Conservation (phyloP, 2,888 invertebrate species). For the Eilema depressum region DNA sequence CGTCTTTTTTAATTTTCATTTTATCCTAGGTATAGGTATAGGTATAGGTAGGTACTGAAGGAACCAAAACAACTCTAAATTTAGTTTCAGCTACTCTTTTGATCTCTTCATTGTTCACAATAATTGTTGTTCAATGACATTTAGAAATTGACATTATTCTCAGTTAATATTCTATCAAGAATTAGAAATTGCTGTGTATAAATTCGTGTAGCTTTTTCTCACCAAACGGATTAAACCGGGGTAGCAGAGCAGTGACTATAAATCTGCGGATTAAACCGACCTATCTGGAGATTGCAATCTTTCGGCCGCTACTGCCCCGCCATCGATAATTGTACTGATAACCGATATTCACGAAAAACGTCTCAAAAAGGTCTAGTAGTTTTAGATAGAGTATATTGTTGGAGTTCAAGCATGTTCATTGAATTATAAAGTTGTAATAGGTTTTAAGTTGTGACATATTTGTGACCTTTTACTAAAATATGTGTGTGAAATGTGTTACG, state of each 20-base stretch:
- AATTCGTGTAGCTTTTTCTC: conserved; percentile 66
- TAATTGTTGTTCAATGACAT: no score
- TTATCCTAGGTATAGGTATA: no score
- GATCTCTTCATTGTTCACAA: not conserved
- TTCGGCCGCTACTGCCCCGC: conserved; percentile 66
- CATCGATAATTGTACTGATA: conserved; percentile 82
- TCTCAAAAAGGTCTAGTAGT: conserved; percentile 59
- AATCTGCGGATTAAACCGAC: conserved; percentile 83
- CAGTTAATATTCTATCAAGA: not conserved
- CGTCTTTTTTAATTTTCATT: no score
- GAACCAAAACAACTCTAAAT: conserved; percentile 5
- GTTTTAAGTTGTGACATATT: conserved; percentile 24
- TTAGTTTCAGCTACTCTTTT: conserved; percentile 7
- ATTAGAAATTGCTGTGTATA: conserved; percentile 24
- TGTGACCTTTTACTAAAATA: conserved; percentile 21
- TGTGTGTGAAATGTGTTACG: no score
- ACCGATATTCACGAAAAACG: conserved; percentile 71
- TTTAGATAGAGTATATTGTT: conserved; percentile 51
- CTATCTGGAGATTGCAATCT: conserved; percentile 82
- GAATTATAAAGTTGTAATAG: conserved; percentile 34
- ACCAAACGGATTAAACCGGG: conserved; percentile 74
- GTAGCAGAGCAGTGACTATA: conserved; percentile 75
- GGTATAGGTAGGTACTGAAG: no score
- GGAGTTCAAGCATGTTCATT: conserved; percentile 38
- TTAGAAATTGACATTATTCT: no score